These are phyloP conservation scores for Numida meleagris DNA, from an alignment of 2,113 vertebrate genomes.

Conservation along the genomic window DNA sequence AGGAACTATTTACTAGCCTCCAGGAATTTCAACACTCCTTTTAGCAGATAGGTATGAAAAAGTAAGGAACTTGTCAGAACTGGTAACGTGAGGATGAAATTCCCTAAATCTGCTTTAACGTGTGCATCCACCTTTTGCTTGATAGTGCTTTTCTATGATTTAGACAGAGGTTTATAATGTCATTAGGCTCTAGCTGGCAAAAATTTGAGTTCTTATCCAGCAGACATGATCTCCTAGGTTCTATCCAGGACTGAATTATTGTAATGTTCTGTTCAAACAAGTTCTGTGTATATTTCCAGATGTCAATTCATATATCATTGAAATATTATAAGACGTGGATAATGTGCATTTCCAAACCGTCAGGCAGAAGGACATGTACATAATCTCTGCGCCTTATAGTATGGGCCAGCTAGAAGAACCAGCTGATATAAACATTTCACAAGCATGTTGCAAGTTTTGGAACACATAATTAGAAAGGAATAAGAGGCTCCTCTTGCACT, in stretches of 20 bases:
- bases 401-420: not conserved
- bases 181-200: not conserved
- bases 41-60: not conserved
- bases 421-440: not conserved
- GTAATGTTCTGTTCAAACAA: not conserved
- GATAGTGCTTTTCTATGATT: not conserved
- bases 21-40: not conserved
- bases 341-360: not conserved
- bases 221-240: not conserved
- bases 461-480: not conserved
- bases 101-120: constrained; percentile 27
- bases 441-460: not conserved
- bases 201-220: not conserved
- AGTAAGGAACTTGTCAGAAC: constrained; percentile 23
- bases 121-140: constrained; percentile 22
- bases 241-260: not conserved
- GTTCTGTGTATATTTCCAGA: not conserved
- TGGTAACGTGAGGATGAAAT: not conserved
- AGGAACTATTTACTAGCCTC: not conserved
- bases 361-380: not conserved
- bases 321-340: not conserved
- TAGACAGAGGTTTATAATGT: not conserved
- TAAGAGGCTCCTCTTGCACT: fast-evolving
- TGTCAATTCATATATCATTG: not conserved
- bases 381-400: not conserved